Conservation (phyloP, 23 tunicate genomes). For the Phallusia fumigata region DNA sequence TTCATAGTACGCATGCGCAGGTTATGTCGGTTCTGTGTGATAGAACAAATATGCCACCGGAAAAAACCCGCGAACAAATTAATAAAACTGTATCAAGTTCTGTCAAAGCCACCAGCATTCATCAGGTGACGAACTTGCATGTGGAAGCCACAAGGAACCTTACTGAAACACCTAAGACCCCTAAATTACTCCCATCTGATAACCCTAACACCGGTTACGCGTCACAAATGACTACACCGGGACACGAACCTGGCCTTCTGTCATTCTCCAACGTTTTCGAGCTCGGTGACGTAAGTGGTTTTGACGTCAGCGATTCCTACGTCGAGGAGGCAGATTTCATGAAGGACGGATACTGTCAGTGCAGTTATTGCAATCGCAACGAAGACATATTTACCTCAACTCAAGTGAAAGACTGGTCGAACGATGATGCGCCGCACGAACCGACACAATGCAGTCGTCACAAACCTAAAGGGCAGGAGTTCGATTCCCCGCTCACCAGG, state of each 20-base stretch:
- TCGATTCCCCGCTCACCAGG: constrained; percentile 36
- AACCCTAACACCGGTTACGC: background rate
- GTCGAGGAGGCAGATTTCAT: constrained; percentile 37
- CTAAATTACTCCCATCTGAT: background rate
- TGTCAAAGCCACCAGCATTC: background rate
- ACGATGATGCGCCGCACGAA: background rate
- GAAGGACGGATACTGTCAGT: constrained; percentile 78
- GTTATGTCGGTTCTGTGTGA: constrained; percentile 16
- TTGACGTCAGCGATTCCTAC: constrained; percentile 20
- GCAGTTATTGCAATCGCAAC: constrained; percentile 74
- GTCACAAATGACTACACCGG: background rate
- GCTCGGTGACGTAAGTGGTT: constrained; percentile 16
- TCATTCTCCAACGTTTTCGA: constrained; percentile 40
- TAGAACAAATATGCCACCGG: background rate
- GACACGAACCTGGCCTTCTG: constrained; percentile 25
- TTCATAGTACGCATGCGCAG: constrained; percentile 19
- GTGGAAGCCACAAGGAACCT: background rate
- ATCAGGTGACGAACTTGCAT: background rate
- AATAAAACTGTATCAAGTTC: background rate
- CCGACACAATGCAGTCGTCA: constrained; percentile 4
- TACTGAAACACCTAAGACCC: background rate
- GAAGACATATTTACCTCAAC: constrained; percentile 69
- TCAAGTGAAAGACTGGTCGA: constrained; percentile 10
- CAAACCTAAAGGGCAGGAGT: background rate
- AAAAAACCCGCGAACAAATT: background rate